Evolutionary conservation across 2,797 vertebrate species (phyloP).

Genomic region (Chaetodon trifasciatus): DNA sequence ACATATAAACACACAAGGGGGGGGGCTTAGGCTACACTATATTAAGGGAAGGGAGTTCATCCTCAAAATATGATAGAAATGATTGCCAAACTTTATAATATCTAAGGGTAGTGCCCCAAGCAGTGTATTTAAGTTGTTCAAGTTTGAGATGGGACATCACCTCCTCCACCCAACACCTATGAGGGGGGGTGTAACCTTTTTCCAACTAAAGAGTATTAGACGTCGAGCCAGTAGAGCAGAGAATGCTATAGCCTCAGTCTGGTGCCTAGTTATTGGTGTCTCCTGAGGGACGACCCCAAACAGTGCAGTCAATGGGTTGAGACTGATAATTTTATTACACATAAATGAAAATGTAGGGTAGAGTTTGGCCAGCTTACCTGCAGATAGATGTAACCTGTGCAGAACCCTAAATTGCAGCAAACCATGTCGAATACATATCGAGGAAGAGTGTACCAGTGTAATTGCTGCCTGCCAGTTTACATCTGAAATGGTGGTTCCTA

Average conservation of each 20-base stretch:
- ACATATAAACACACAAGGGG: too few species aligned
- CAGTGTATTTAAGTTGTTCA: not conserved
- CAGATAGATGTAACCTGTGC: not conserved
- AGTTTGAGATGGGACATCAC: slow-evolving; percentile 6
- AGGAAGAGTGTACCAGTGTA: not conserved
- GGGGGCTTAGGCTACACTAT: too few species aligned
- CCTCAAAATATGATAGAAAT: too few species aligned
- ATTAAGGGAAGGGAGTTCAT: too few species aligned
- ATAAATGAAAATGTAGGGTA: not conserved
- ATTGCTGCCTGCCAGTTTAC: not conserved
- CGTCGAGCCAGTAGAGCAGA: not conserved
- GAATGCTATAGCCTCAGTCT: too few species aligned
- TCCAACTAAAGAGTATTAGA: not conserved
- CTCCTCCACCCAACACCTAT: not conserved
- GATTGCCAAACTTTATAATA: too few species aligned
- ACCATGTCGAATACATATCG: not conserved
- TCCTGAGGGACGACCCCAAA: too few species aligned
- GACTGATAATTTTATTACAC: too few species aligned
- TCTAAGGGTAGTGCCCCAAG: too few species aligned
- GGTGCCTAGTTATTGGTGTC: too few species aligned
- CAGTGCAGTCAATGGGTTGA: too few species aligned
- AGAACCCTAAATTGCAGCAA: not conserved
- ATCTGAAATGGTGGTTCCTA: not conserved
- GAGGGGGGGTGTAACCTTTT: not conserved
- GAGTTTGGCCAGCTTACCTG: not conserved